Percentiles rank a stretch among this genome's conserved stretches.
Conservation (phyloP, 2,113 vertebrate genomes). For the Gavialis gangeticus region DNA sequence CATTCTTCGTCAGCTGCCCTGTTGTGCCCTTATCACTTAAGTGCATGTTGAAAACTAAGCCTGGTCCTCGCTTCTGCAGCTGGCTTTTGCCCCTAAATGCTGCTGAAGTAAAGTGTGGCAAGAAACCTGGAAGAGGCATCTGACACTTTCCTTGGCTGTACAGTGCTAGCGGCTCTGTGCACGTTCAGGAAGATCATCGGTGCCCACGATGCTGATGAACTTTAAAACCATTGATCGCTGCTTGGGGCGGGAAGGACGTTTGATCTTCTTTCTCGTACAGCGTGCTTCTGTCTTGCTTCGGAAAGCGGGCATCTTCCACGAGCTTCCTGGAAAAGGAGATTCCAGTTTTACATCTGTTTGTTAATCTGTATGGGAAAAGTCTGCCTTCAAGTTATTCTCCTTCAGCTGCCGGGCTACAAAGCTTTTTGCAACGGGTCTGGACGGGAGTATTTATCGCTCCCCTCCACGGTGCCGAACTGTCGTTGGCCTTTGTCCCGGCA, state of each 20-base stretch:
- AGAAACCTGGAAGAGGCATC: background rate
- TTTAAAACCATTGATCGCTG: background rate
- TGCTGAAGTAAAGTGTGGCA: background rate
- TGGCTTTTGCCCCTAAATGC: slow-evolving; percentile 20
- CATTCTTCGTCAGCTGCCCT: background rate
- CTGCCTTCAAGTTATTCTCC: background rate
- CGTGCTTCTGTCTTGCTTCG: background rate
- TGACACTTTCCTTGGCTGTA: background rate
- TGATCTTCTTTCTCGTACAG: background rate
- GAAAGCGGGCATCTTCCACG: background rate
- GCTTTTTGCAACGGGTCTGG: fast-evolving
- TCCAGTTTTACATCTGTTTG: background rate
- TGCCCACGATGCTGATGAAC: fast-evolving
- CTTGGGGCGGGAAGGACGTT: fast-evolving
- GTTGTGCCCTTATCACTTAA: background rate
- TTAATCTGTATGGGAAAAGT: background rate
- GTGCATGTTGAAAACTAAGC: background rate
- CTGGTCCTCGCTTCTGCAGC: background rate
- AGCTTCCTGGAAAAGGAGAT: background rate
- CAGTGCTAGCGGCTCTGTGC: background rate
- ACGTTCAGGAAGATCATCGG: fast-evolving
- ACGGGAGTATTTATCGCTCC: fast-evolving
- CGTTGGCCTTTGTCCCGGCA: background rate
- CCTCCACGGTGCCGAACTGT: fast-evolving
- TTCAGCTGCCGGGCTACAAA: background rate